Conservation (phyloP, 2,113 vertebrate species). For the Strix uralensis region DNA sequence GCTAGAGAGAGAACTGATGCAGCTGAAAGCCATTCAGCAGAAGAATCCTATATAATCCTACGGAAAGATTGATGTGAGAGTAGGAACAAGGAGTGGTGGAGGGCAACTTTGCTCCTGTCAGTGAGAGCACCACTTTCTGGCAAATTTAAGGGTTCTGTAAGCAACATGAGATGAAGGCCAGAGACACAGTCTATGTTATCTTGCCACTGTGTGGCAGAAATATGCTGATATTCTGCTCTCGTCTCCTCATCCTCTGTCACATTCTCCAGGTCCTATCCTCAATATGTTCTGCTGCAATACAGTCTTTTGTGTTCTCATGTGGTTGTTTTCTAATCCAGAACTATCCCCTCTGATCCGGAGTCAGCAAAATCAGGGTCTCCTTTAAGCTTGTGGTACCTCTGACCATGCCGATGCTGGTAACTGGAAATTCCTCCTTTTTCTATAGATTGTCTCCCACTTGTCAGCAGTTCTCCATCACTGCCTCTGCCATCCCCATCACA, state of each 20-base stretch:
- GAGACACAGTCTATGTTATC: not conserved
- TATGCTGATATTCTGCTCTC: not conserved
- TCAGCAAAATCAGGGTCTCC: not conserved
- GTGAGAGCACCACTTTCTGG: not conserved
- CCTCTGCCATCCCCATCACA: not conserved
- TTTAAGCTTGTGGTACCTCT: not conserved
- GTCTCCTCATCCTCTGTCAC: not conserved
- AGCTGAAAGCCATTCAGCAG: not conserved
- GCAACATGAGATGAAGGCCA: not conserved
- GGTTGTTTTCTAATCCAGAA: not conserved
- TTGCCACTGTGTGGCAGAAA: not conserved
- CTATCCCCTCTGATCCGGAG: not conserved
- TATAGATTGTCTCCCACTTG: rapidly evolving
- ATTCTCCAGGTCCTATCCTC: not conserved
- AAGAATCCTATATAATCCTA: not conserved
- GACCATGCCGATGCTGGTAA: not conserved
- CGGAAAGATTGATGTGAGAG: rapidly evolving
- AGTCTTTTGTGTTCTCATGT: not conserved
- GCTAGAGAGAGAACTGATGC: not conserved
- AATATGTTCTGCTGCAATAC: not conserved
- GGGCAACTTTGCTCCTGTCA: not conserved
- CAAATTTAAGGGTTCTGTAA: not conserved
- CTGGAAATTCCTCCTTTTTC: not conserved
- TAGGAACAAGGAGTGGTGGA: not conserved
- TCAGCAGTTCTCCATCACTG: not conserved